Evolutionary conservation across 2,888 invertebrate species (phyloP), one percentile per base, ranked within the genome.

Genomic region (Melinopterus prodromus): DNA sequence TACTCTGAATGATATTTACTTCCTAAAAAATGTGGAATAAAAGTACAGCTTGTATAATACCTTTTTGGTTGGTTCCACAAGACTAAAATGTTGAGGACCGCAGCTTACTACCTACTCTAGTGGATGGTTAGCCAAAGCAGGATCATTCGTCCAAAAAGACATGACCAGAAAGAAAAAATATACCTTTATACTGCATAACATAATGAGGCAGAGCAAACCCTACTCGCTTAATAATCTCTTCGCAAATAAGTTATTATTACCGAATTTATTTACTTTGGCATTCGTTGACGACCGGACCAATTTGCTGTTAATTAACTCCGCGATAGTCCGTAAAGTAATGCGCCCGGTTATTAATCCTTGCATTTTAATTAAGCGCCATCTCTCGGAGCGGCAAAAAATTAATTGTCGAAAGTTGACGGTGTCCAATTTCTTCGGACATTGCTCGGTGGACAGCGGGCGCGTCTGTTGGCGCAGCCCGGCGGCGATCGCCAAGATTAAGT

Each of bases 321-420:
- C 53, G 53, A 53, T 53, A 53, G 53, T 53, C 53, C 53, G 53
- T 53, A 53, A 53, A 53, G 53, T 53, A 53, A 26, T 53, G 1
- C 12, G 53, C 53, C 53, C 5, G 53, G 53, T 53, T 53, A 53
- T 53, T 53, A 53, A 53, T 53, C 53, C 53, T 53, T 53, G 53
- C 53, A 53, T 53, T 53, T 53, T 53, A 53, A 53, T 53, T 53
- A 53, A 53, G 53, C 53, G 53, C 53, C 53, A 53, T 53, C 53
- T 53, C 53, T 7, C 53, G 12, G 12, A 53, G 53, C 53, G 53
- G 53, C 53, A 53, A 53, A 53, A 53, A 53, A 53, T 9, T 53
- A 53, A 53, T 53, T 53, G 53, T 53, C 53, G 53, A 53, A 53
- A 53, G 53, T 53, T 53, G 53, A 53, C 53, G 53, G 53, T 53